Conservation (phyloP, 1,140 invertebrate species). For the Platyscapa corneri region DNA sequence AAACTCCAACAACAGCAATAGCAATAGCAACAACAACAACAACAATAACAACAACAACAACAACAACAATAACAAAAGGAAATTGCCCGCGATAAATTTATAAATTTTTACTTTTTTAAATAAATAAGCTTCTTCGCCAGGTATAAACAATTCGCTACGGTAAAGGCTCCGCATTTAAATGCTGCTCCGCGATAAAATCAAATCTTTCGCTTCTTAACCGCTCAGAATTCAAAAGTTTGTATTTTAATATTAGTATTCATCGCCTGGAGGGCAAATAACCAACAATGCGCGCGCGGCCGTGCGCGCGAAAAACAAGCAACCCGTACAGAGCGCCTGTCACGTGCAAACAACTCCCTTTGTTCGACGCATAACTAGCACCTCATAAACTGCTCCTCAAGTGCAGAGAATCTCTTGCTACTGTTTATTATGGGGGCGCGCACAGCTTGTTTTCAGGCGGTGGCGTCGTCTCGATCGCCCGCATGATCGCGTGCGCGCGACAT, state of each 20-base stretch:
- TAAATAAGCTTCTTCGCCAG: too few relatives aligned
- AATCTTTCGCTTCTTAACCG: not conserved
- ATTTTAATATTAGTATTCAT: not conserved
- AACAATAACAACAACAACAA: too few relatives aligned
- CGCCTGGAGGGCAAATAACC: not conserved
- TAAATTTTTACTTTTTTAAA: too few relatives aligned
- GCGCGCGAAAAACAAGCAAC: conserved; percentile 33
- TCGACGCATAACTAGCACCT: conserved; percentile 18
- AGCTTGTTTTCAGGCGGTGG: not conserved
- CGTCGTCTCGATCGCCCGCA: not conserved
- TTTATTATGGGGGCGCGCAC: not conserved
- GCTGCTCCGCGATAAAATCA: not conserved
- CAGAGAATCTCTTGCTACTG: not conserved
- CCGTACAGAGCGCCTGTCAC: not conserved
- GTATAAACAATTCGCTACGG: not conserved
- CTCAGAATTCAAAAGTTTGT: not conserved
- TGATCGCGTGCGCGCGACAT: conserved; percentile 20
- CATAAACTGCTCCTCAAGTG: conserved; percentile 1
- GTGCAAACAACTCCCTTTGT: conserved; percentile 2
- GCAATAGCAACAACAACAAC: too few relatives aligned
- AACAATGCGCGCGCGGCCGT: not conserved
- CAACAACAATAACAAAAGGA: too few relatives aligned
- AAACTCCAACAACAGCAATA: too few relatives aligned
- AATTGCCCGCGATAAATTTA: too few relatives aligned
- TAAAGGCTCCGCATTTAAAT: not conserved